Base-by-base conservation (phyloP, 2,888 invertebrate genomes). In the Drosophila planitibia region DNA sequence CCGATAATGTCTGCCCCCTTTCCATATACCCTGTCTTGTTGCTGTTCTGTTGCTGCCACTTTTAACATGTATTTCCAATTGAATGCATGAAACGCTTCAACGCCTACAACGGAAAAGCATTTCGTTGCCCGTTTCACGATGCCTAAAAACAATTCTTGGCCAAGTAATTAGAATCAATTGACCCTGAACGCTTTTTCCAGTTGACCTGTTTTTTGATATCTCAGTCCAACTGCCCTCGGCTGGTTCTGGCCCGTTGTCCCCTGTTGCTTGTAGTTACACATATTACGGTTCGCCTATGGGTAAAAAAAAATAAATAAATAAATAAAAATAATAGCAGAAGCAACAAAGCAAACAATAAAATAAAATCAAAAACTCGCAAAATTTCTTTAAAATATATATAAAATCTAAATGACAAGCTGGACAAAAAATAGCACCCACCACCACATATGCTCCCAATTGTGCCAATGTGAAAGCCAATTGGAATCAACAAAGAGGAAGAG, bases 171-270 rank as follows among this genome's bases (percentile, higher is more conserved):
- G 80, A 83, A 83, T 83, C 83, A 83, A 83, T 83, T 83, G 84
- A 83, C 83, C 82, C 83, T 83, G 82, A 83, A 83, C 83, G 80
- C 74, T 83, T 82, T 83, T 83, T 83, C 80, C 83, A 83, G 70
- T 59, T 82, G 84, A 83, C 84, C 83, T 83, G 72, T 65, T 82
- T 74, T 37, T 66, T 83, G 78, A 82, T 82, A 81, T 74, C 79
- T 83, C 69, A 66, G 65, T 64, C 61, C 37, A 19, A 32, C 9
- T 12, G 28, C n/a, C 28, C 19, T 7, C 30, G 22, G 14, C 37
- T 37, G 35, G 19, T 6, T 25, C 37, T 16, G 37, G 55, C 19
- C 37, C 14, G 12, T 6, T 19, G 28, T 60, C n/a, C n/a, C 41
- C 12, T 53, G 30, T 49, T 47, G 35, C 44, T 53, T 35, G 53